Conservation (phyloP, 2,113 vertebrate species). For the Grammomys surdaster region DNA sequence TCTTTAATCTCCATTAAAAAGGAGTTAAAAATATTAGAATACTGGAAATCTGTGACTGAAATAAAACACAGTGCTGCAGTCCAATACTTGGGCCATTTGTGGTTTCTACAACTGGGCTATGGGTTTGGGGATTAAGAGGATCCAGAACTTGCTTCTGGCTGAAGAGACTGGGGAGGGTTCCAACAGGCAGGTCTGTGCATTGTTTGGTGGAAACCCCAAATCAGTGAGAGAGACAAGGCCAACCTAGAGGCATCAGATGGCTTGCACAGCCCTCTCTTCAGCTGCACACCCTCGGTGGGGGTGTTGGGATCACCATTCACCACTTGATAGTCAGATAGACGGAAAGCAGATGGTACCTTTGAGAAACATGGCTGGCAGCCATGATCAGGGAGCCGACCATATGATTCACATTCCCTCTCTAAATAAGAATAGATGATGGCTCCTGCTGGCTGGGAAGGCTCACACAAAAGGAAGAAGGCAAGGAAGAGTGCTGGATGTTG, state of each 20-base stretch:
- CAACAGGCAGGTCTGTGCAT: not conserved
- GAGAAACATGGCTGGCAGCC: slow-evolving; percentile 50
- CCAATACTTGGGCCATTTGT: not conserved
- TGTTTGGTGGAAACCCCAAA: not conserved
- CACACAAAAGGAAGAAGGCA: not conserved
- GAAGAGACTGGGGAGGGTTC: not conserved
- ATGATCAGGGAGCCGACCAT: not conserved
- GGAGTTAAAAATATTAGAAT: not conserved
- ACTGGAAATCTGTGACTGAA: not conserved
- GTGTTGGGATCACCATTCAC: not conserved
- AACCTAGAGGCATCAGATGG: not conserved
- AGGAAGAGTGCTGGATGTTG: not conserved
- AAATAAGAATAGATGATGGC: slow-evolving; percentile 10
- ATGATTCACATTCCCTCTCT: not conserved
- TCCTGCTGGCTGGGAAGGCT: not conserved
- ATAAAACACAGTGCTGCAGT: accelerated
- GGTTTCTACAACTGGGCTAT: not conserved
- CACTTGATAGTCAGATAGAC: not conserved
- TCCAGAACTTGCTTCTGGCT: not conserved
- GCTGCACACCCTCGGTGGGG: not conserved
- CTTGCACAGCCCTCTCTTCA: not conserved
- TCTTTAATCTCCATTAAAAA: not conserved
- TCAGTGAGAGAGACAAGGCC: not conserved
- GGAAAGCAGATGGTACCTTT: slow-evolving; percentile 58
- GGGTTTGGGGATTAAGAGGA: accelerated